Percentiles rank a stretch among this genome's conserved stretches.
Evolutionary conservation across 2,113 vertebrate genomes (phyloP).

Genomic region (Asarcornis scutulata): DNA sequence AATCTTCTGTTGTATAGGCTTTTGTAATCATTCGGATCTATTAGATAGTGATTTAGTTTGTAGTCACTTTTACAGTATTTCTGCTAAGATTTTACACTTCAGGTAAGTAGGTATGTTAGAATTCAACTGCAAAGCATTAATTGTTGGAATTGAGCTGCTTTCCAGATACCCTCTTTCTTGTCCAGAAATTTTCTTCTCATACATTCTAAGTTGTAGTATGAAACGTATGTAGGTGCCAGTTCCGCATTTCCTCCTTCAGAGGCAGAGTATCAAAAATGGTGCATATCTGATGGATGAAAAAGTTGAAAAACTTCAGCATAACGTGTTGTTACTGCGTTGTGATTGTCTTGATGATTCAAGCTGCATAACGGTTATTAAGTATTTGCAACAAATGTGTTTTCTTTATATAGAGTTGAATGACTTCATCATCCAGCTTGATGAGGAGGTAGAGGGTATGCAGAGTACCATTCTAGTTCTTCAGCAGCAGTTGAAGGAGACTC

Average conservation of each 20-base stretch:
- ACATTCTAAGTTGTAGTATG: not conserved
- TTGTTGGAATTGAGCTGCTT: not conserved
- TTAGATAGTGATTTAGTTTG: rapidly evolving
- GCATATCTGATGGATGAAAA: not conserved
- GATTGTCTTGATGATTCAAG: not conserved
- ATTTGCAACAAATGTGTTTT: slow-evolving; percentile 66
- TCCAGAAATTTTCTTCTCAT: not conserved
- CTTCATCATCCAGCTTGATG: slow-evolving; percentile 99
- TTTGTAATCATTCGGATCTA: not conserved
- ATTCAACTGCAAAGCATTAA: not conserved
- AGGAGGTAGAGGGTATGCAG: slow-evolving; percentile 99
- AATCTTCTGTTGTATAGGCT: not conserved
- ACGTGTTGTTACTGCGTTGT: not conserved
- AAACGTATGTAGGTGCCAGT: not conserved
- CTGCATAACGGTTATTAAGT: slow-evolving; percentile 60
- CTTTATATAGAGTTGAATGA: slow-evolving; percentile 92
- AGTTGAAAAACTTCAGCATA: not conserved
- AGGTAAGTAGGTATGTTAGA: not conserved
- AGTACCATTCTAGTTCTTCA: slow-evolving; percentile 98
- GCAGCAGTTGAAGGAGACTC: slow-evolving; percentile 94
- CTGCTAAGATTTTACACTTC: not conserved
- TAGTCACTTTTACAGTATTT: not conserved
- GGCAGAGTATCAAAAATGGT: slow-evolving; percentile 10
- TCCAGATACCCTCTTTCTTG: not conserved
- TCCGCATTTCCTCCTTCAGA: slow-evolving; percentile 41